Percentiles rank a stretch among this genome's conserved stretches.
These are phyloP conservation scores for Cryptops parisi DNA, from an alignment of 2,888 invertebrate species.

Conservation along the genomic window DNA sequence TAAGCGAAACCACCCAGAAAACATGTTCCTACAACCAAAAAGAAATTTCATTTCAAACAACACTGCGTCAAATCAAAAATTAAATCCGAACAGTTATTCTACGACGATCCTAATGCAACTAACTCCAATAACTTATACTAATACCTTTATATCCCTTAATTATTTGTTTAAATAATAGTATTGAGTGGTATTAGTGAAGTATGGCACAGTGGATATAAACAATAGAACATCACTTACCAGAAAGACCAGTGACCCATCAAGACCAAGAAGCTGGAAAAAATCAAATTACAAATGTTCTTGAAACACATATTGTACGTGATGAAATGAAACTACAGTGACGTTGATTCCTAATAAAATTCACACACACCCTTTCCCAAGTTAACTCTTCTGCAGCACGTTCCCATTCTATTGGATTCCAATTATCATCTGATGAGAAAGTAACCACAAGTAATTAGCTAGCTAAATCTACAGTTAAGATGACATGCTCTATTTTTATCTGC, in stretches of 20 bases:
- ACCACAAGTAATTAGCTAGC: neutral
- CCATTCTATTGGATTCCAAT: conserved; percentile 99
- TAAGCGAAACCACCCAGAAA: conserved; percentile 96
- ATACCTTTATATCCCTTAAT: no score
- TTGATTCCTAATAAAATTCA: neutral
- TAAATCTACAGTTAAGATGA: neutral
- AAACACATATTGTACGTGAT: neutral
- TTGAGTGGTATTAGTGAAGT: no score
- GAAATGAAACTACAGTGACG: neutral
- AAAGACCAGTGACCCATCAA: conserved; percentile 94
- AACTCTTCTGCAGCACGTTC: conserved; percentile 93
- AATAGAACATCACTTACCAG: conserved; percentile 34
- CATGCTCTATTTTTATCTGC: neutral
- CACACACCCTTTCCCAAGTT: conserved; percentile 67
- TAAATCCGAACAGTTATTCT: neutral
- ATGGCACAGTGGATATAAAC: no score
- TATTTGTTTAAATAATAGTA: no score
- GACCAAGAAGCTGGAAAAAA: conserved; percentile 56
- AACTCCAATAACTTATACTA: no score
- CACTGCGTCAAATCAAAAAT: conserved; percentile 33
- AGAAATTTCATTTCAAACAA: no score
- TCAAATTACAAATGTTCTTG: conserved; percentile 5
- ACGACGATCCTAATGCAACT: neutral
- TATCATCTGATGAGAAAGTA: conserved; percentile 43
- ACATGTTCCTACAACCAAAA: conserved; percentile 97